phyloP scores from a whole-genome alignment of 2,888 invertebrate genomes.

The Patella caerulea region DNA sequence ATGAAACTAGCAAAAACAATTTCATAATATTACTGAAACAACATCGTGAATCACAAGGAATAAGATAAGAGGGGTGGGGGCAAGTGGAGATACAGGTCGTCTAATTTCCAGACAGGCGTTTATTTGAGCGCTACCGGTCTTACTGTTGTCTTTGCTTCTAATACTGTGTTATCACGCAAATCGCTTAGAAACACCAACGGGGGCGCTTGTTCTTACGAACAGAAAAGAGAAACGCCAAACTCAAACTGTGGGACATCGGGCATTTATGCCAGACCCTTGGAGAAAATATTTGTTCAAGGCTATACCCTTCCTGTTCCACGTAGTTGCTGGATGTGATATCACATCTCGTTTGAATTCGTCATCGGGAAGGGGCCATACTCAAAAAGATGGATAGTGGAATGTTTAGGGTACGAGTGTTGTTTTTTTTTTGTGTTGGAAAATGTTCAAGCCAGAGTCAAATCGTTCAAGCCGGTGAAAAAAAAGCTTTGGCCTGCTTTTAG shows the following conservation, averaged over 20 bases:
- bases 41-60: slow-evolving; percentile 26
- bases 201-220: slow-evolving; percentile 21
- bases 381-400: no score
- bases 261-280: not conserved
- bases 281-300: slow-evolving; percentile 16
- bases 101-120: slow-evolving; percentile 44
- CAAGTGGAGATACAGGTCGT: no score
- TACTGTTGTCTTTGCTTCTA: slow-evolving; percentile 35
- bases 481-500: slow-evolving; percentile 11
- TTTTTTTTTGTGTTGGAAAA: not conserved
- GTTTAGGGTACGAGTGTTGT: not conserved
- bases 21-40: slow-evolving; percentile 41
- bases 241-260: not conserved
- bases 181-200: not conserved
- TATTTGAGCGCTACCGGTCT: slow-evolving; percentile 39
- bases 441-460: not conserved
- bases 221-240: not conserved
- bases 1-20: slow-evolving; percentile 45
- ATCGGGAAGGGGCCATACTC: slow-evolving; percentile 18
- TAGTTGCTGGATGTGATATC: no score
- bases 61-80: slow-evolving; percentile 35
- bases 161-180: slow-evolving; percentile 27
- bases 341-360: no score
- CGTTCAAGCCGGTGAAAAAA: slow-evolving; percentile 11
- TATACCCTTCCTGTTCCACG: no score